Percentiles rank a stretch among this genome's conserved stretches.
These are phyloP conservation scores for Scophthalmus maximus DNA, from an alignment of 2,113 vertebrate genomes.

Conservation along the genomic window DNA sequence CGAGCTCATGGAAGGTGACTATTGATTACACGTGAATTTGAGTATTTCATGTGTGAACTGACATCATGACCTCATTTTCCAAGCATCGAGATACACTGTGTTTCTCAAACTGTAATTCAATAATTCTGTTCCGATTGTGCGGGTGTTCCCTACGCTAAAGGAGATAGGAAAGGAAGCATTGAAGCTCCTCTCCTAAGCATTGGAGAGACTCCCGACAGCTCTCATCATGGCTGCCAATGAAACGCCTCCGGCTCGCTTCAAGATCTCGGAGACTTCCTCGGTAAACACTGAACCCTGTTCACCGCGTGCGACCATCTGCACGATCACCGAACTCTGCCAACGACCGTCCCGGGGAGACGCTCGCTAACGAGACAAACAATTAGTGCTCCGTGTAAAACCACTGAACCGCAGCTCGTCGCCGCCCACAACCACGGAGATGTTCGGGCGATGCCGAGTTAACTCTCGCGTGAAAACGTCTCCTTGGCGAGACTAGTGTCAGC, in stretches of 20 bases:
- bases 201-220: no score
- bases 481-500: neutral
- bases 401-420: slow-evolving; percentile 50
- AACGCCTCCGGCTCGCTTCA: no score
- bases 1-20: neutral
- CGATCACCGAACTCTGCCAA: slow-evolving; percentile 37
- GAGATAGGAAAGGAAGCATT: no score
- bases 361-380: slow-evolving; percentile 54
- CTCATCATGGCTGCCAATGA: no score
- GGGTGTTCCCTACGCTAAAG: no score
- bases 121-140: no score
- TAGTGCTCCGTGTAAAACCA: slow-evolving; percentile 58
- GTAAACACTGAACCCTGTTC: neutral
- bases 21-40: no score
- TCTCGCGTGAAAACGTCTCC: slow-evolving; percentile 3
- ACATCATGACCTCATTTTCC: neutral
- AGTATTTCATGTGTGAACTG: neutral
- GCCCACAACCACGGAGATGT: slow-evolving; percentile 47
- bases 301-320: slow-evolving; percentile 29
- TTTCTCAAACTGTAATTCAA: slow-evolving; percentile 1
- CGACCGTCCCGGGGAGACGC: slow-evolving; percentile 24
- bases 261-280: no score
- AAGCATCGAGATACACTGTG: neutral
- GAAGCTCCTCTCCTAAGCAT: no score
- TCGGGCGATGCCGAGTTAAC: slow-evolving; percentile 2